A percentile compares a stretch with the other conserved stretches of the same genome.
Conservation (phyloP, 30 jellyfish, hydroid and myxozoan species). For the Catostylus mosaicus region DNA sequence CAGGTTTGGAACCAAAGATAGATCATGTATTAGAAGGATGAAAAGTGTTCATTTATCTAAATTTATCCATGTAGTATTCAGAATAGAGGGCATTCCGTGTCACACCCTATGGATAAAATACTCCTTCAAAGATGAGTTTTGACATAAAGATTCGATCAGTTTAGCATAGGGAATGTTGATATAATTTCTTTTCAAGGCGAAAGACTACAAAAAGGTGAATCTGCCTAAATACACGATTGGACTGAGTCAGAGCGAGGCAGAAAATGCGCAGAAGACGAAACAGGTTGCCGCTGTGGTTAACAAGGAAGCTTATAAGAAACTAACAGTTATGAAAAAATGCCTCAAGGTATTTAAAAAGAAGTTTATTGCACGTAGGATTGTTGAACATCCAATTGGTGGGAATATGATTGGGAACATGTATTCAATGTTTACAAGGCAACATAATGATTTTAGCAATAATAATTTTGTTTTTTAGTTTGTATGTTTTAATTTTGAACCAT, state of each 20-base stretch:
- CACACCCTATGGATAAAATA: too few relatives aligned
- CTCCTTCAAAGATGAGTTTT: too few relatives aligned
- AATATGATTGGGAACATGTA: not conserved
- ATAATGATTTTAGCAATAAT: not conserved
- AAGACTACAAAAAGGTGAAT: not conserved
- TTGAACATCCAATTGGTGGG: not conserved
- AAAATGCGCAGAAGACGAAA: not conserved
- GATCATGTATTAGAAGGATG: too few relatives aligned
- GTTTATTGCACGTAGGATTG: not conserved
- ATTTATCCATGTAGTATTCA: too few relatives aligned
- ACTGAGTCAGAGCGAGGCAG: not conserved
- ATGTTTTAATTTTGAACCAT: too few relatives aligned
- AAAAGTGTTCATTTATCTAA: too few relatives aligned
- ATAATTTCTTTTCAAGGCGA: too few relatives aligned
- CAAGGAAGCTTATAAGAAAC: not conserved
- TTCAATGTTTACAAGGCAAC: not conserved
- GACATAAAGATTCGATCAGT: too few relatives aligned
- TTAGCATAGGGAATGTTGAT: too few relatives aligned
- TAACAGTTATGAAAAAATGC: constrained; percentile 18
- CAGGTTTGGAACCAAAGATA: too few relatives aligned
- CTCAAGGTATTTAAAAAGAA: constrained; percentile 29
- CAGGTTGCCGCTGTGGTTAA: not conserved
- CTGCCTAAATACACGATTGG: constrained; percentile 47
- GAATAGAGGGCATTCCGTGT: too few relatives aligned
- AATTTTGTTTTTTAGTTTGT: not conserved